A percentile compares a stretch with the other conserved stretches of the same genome.
Conservation (phyloP, 2,888 invertebrate species). For the Leptinotarsa juncta region DNA sequence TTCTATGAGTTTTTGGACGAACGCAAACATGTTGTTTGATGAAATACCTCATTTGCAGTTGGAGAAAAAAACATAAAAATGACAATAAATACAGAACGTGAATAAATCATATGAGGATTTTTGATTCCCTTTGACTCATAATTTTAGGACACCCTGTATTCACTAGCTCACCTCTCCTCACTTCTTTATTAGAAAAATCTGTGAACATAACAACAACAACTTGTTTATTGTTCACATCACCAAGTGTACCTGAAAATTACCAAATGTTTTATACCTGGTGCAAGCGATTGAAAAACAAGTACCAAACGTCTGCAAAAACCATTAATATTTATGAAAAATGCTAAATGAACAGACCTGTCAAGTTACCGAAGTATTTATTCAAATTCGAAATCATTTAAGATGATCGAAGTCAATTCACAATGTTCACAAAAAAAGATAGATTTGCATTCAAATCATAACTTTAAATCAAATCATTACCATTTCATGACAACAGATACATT, state of each 20-base stretch:
- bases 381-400: conserved; percentile 8
- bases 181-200: too few relatives aligned
- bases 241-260: not conserved
- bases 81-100: too few relatives aligned
- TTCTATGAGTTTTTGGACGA: too few relatives aligned
- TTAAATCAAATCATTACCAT: not conserved
- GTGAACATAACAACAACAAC: too few relatives aligned
- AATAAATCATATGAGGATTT: too few relatives aligned
- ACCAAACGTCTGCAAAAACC: not conserved
- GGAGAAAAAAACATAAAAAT: too few relatives aligned
- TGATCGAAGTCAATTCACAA: conserved; percentile 11
- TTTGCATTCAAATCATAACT: conserved; percentile 7
- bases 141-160: too few relatives aligned
- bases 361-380: conserved; percentile 3
- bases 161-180: too few relatives aligned
- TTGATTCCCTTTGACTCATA: too few relatives aligned
- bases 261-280: not conserved
- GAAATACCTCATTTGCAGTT: too few relatives aligned
- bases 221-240: not conserved
- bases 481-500: not conserved
- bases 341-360: conserved; percentile 11
- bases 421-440: conserved; percentile 11
- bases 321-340: conserved; percentile 13
- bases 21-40: too few relatives aligned
- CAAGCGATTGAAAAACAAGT: not conserved